These are phyloP conservation scores for Typhlichthys subterraneus DNA, from an alignment of 2,797 vertebrate genomes.

Conservation along the genomic window DNA sequence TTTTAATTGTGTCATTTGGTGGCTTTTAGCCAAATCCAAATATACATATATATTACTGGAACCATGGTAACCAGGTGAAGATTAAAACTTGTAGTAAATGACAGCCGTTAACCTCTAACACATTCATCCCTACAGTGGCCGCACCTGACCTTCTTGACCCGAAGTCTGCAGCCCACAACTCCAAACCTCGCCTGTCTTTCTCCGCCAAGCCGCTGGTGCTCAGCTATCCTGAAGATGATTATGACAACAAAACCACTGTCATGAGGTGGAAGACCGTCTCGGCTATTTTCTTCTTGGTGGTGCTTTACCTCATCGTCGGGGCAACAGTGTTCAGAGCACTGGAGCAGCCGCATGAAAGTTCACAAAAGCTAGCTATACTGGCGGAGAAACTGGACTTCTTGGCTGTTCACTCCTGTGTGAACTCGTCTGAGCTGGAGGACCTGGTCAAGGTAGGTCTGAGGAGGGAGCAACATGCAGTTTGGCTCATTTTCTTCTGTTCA, in stretches of 20 bases:
- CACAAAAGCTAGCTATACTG: conserved; percentile 88
- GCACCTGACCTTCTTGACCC: conserved; percentile 98
- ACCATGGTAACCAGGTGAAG: too few species aligned
- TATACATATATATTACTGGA: too few species aligned
- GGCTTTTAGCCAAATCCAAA: too few species aligned
- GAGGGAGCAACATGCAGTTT: too few species aligned
- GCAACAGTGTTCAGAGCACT: conserved; percentile 93
- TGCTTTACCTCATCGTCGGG: conserved; percentile 93
- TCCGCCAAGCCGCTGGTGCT: conserved; percentile 89
- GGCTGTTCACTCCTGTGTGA: conserved; percentile 87
- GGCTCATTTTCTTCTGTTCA: background rate
- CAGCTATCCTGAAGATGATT: conserved; percentile 84
- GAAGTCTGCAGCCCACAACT: conserved; percentile 92
- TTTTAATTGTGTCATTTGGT: too few species aligned
- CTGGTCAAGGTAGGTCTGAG: conserved; percentile 87
- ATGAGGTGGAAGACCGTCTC: conserved; percentile 99
- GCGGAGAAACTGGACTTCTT: conserved; percentile 90
- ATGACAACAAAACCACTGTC: conserved; percentile 85
- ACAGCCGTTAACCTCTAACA: background rate
- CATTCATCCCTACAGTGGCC: conserved; percentile 83
- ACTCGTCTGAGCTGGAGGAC: conserved; percentile 90
- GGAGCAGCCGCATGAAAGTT: conserved; percentile 94
- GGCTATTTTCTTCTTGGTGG: conserved; percentile 95
- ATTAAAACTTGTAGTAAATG: too few species aligned
- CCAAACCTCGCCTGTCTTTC: conserved; percentile 94